Conservation (phyloP, 2,797 vertebrate species). For the Amphiprion clarkii region DNA sequence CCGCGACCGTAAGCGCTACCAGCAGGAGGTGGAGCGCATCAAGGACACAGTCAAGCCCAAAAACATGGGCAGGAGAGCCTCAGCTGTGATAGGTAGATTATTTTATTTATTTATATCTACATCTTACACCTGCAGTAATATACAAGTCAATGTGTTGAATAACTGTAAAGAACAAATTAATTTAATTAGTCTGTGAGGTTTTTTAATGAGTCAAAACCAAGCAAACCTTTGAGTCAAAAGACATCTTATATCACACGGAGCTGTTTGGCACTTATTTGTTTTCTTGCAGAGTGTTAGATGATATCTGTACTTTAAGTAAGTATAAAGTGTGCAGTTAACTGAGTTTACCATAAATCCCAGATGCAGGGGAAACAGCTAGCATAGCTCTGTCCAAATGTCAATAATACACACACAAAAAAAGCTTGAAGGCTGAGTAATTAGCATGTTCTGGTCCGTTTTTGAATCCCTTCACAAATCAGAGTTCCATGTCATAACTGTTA, state of each 20-base stretch:
- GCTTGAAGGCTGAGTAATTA: no score
- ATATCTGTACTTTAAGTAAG: background rate
- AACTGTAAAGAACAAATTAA: no score
- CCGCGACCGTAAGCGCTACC: constrained; percentile 92
- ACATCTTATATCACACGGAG: no score
- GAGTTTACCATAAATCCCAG: background rate
- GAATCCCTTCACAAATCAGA: no score
- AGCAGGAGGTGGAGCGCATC: constrained; percentile 96
- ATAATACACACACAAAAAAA: no score
- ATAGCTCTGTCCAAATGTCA: no score
- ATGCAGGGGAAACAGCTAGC: background rate
- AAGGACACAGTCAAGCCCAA: constrained; percentile 94
- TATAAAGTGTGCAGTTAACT: background rate
- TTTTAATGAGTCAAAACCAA: no score
- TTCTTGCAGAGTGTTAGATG: background rate
- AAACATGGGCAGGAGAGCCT: constrained; percentile 95
- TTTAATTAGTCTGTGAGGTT: no score
- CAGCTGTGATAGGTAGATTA: constrained; percentile 91
- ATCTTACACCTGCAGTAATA: background rate
- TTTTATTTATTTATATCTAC: background rate
- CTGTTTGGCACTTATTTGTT: background rate
- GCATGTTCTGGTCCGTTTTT: no score
- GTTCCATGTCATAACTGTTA: no score
- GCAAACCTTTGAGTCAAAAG: background rate
- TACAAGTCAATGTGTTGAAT: no score